A percentile compares a stretch with the other conserved stretches of the same genome.
phyloP scores from a whole-genome alignment of 2,113 vertebrate species.

The Smithornis capensis region DNA sequence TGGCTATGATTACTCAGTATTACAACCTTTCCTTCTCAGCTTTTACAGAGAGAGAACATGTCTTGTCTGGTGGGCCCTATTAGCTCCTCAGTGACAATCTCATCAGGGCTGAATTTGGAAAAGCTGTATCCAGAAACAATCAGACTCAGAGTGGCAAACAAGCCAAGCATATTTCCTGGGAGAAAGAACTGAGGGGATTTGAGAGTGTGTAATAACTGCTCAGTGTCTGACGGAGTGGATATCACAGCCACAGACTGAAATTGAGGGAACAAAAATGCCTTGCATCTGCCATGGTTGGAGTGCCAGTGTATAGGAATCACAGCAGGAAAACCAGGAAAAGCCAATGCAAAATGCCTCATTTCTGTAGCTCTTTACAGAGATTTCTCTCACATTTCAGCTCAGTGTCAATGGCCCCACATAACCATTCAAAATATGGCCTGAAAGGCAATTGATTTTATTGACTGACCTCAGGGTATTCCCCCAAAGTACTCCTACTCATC shows the following conservation, averaged over 20 bases:
- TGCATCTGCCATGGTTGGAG: not conserved
- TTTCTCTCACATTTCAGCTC: not conserved
- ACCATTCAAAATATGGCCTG: not conserved
- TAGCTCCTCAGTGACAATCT: not conserved
- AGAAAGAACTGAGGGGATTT: not conserved
- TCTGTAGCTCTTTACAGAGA: not conserved
- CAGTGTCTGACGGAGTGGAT: not conserved
- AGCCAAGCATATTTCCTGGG: not conserved
- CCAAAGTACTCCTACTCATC: not conserved
- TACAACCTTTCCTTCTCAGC: not conserved
- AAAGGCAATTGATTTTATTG: not conserved
- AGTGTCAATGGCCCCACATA: not conserved
- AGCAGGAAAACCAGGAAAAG: not conserved
- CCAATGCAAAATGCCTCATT: not conserved
- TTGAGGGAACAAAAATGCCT: not conserved
- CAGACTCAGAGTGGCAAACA: not conserved
- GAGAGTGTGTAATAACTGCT: not conserved
- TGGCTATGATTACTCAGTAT: not conserved
- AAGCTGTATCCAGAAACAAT: not conserved
- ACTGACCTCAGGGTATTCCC: not conserved
- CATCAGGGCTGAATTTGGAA: not conserved
- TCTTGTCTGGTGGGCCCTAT: not conserved
- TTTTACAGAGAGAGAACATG: not conserved
- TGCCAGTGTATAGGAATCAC: not conserved
- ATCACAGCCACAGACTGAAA: not conserved